Percentiles rank a stretch among this genome's conserved stretches.
These are phyloP conservation scores for Synergus umbraculus DNA, from an alignment of 2,888 invertebrate species.

Conservation along the genomic window DNA sequence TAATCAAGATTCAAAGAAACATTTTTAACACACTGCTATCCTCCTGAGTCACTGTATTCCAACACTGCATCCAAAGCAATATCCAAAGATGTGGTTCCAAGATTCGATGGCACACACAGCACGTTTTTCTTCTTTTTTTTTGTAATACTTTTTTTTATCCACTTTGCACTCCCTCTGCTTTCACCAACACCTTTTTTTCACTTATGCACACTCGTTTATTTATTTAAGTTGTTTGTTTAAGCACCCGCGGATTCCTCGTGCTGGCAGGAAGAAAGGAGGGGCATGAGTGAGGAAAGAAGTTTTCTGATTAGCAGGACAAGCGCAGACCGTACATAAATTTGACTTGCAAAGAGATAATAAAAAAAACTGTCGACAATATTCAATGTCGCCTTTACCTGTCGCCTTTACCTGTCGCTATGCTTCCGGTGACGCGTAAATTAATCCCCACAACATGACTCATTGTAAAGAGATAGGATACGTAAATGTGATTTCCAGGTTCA, in stretches of 20 bases:
- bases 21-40: slow-evolving; percentile 47
- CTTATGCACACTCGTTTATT: slow-evolving; percentile 4
- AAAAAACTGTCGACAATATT: slow-evolving; percentile 9
- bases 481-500: slow-evolving; percentile 37
- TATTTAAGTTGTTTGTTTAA: slow-evolving; percentile 14
- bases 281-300: slow-evolving; percentile 5
- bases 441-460: slow-evolving; percentile 57
- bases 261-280: slow-evolving; percentile 16
- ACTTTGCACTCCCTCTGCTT: not conserved
- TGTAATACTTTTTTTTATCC: not conserved
- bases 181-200: slow-evolving; percentile 23
- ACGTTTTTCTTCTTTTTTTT: slow-evolving; percentile 44
- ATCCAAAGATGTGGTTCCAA: slow-evolving; percentile 40
- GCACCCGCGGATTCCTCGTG: slow-evolving; percentile 7
- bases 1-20: slow-evolving; percentile 35
- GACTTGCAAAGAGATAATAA: slow-evolving; percentile 31
- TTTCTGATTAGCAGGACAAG: slow-evolving; percentile 2
- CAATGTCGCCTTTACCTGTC: slow-evolving; percentile 53
- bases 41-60: slow-evolving; percentile 68
- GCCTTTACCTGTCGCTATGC: slow-evolving; percentile 42
- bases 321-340: slow-evolving; percentile 47
- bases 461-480: slow-evolving; percentile 42
- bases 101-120: slow-evolving; percentile 47
- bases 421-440: slow-evolving; percentile 55
- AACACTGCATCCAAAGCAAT: slow-evolving; percentile 62